phyloP scores from a whole-genome alignment of 2,888 invertebrate genomes.

The Mythimna lalbum region DNA sequence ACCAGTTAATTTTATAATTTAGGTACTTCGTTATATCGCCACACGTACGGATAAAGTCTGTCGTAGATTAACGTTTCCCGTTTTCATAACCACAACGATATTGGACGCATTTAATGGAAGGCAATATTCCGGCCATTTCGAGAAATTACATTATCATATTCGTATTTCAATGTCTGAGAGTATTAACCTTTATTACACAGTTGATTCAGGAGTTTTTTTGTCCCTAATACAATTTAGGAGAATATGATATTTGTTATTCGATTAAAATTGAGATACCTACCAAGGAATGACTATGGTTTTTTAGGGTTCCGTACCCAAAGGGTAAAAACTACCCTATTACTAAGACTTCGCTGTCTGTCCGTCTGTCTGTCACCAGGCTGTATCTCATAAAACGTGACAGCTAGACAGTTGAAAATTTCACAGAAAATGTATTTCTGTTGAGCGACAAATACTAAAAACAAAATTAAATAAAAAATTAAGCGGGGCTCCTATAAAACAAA shows the following conservation, averaged over 20 bases:
- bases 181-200: slow-evolving; percentile 22
- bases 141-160: slow-evolving; percentile 57
- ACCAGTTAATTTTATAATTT: slow-evolving; percentile 1
- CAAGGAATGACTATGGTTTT: too few relatives aligned
- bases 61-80: not conserved
- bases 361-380: too few relatives aligned
- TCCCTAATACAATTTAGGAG: not conserved
- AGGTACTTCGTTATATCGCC: not conserved
- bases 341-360: too few relatives aligned
- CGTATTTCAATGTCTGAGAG: slow-evolving; percentile 23
- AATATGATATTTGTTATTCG: not conserved
- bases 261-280: not conserved
- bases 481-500: too few relatives aligned
- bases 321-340: too few relatives aligned
- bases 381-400: too few relatives aligned
- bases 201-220: slow-evolving; percentile 19
- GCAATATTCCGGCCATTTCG: slow-evolving; percentile 32
- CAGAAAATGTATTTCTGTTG: too few relatives aligned
- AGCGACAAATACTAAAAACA: too few relatives aligned
- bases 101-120: slow-evolving; percentile 31
- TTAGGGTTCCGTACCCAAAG: too few relatives aligned
- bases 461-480: too few relatives aligned
- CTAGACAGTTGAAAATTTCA: too few relatives aligned
- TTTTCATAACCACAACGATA: slow-evolving; percentile 22
- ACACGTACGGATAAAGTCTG: not conserved